Base-by-base conservation (phyloP, 1,140 invertebrate genomes). In the Metaphire vulgaris region DNA sequence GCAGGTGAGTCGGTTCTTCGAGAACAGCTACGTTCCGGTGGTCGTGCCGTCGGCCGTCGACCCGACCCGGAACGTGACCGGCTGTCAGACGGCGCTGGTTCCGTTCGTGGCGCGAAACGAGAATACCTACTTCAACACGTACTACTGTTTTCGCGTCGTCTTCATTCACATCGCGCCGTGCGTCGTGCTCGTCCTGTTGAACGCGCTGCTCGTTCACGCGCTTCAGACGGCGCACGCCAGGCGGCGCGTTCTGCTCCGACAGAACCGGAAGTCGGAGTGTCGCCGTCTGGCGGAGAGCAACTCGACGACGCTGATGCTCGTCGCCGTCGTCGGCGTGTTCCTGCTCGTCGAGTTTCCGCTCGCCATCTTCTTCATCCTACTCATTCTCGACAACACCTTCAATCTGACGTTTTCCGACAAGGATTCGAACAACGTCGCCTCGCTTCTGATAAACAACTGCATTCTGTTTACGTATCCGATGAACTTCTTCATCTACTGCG, bases 81-180 rank as follows among this genome's bases (percentile, higher is more conserved):
- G 31, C 0, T 73, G 72, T 34, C 12, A 28, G 32, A 34, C 28
- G 31, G 1, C 21, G n/a, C 41, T 41, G 21, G 26, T 34, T 2
- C 33, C 33, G 0, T 41, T 73, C 32, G 72, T 73, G 26, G 72
- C 32, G 31, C 28, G 26, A 2, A 41, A 73, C 33, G 34, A 34
- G 34, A 34, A 92, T 81, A 83, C 91, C 0, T 96, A 95, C 84
- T 95, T 90, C 86, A 91, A 90, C 33, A 86, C 90, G 0, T 96
- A 94, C 86, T 95, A 83, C 84, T 89, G 91, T 80, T 96, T 96
- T 83, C 89, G 95, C 1, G 92, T 96, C 2, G 85, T 97, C 16
- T 96, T 94, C 86, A 94, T 97, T 21, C 93, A 97, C 83, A 86
- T 95, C 76, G 87, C 95, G 28, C 95, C 95, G 0, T 97, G 95